Conservation (phyloP, 1,140 invertebrate species). For the Lepidurus apus region DNA sequence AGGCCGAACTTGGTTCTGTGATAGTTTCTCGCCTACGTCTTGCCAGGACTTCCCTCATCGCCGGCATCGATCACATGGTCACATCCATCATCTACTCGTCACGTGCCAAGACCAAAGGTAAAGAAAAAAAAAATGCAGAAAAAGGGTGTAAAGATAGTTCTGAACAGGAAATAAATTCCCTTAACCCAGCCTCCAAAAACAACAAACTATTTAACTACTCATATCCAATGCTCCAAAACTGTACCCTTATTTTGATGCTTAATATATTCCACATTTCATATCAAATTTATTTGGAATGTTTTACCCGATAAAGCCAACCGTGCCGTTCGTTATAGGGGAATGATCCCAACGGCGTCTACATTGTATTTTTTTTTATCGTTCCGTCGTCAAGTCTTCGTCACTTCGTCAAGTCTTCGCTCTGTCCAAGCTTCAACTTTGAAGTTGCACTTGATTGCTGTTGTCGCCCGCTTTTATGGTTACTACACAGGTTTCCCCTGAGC, state of each 20-base stretch:
- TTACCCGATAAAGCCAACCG: background rate
- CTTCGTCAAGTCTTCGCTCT: background rate
- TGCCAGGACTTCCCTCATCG: no score
- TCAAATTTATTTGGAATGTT: background rate
- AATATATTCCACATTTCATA: background rate
- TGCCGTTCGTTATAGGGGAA: background rate
- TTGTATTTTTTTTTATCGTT: background rate
- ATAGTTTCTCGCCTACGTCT: no score
- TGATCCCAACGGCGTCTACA: background rate
- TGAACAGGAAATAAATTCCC: no score
- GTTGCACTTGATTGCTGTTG: conserved; percentile 9
- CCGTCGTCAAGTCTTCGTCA: background rate
- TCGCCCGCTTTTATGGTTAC: conserved; percentile 8
- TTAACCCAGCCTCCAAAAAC: no score
- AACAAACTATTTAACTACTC: no score
- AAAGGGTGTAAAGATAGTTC: no score
- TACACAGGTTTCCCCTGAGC: background rate
- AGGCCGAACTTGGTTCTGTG: no score
- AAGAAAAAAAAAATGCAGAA: no score
- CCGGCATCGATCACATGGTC: no score
- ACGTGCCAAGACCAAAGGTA: no score
- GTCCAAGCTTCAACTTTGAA: background rate
- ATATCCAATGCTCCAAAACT: background rate
- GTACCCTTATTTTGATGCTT: background rate
- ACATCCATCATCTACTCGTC: no score